Evolutionary conservation across 2,797 vertebrate genomes (phyloP), one percentile per base, ranked within the genome.

Genomic region (Chloroceryle amazona): DNA sequence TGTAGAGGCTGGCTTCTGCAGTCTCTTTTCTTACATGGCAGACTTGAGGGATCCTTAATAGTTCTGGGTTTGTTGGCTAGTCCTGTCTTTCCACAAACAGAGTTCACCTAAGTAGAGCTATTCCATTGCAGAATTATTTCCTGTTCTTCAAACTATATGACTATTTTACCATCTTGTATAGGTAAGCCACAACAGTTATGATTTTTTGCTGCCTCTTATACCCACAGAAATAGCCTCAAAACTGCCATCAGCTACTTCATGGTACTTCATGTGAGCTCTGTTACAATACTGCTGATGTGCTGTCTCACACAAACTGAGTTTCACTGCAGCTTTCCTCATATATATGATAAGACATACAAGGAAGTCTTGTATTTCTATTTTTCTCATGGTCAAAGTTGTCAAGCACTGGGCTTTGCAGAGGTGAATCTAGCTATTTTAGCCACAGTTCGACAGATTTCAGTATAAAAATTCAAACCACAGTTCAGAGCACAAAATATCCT

Each of bases 331-430:
- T 49, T 63, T 35, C 57, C 44, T 51, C 20, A 14, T 9, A 16
- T 12, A 11, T 0, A 11, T 41, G 39, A 41, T 13, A 60, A 35
- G 28, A 55, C 4, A 28, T 1, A n/a, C 0, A 1, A 52, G 47
- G 67, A 72, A 52, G 19, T 4, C 6, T 41, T 18, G 2, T 8
- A 12, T 63, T 33, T 28, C 18, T 5, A 20, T 76, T 25, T 54
- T 33, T 62, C 21, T 5, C 26, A 42, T 65, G 25, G 4, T 47
- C 28, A 37, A 51, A 47, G 17, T 19, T n/a, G 10, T 35, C 26
- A 23, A 76, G 18, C 12, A n/a, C 11, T 18, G 20, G 17, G 26
- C 10, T 91, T 89, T 68, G 63, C 54, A 65, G 72, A 20, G 5
- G 29, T 35, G 3, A 10, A 29, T 4, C 15, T 22, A 5, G 16